Evolutionary conservation across 2,113 vertebrate species (phyloP).

Genomic region (Megaleporinus macrocephalus): DNA sequence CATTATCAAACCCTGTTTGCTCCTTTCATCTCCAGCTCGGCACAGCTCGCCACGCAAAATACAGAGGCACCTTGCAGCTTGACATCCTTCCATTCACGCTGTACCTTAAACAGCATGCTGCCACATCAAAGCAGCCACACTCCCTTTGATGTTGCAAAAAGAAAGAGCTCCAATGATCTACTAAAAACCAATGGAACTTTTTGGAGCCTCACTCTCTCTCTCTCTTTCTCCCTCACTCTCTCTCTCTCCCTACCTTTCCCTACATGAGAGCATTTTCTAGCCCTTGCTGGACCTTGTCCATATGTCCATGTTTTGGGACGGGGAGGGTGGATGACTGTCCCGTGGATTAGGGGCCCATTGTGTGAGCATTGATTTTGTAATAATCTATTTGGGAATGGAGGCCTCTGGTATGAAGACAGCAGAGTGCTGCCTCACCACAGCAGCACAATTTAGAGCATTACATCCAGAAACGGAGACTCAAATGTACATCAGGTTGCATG

Average conservation of each 20-base stretch:
- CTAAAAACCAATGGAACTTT: slow-evolving; percentile 90
- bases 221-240: slow-evolving; percentile 60
- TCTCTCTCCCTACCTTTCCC: neutral
- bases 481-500: no score
- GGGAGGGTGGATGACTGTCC: neutral
- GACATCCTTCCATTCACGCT: slow-evolving; percentile 97
- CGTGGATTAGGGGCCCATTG: neutral
- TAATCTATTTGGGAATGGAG: neutral
- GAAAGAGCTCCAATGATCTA: slow-evolving; percentile 93
- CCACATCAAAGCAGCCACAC: slow-evolving; percentile 90
- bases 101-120: slow-evolving; percentile 97
- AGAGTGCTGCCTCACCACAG: no score
- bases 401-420: no score
- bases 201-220: slow-evolving; percentile 72
- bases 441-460: no score
- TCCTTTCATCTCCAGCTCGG: slow-evolving; percentile 94
- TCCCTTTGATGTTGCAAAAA: slow-evolving; percentile 95
- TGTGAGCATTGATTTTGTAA: neutral
- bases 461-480: no score
- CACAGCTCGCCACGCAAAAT: slow-evolving; percentile 94
- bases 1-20: slow-evolving; percentile 94
- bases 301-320: neutral
- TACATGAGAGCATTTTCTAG: neutral
- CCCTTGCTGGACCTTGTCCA: neutral
- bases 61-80: slow-evolving; percentile 97